phyloP scores from a whole-genome alignment of 2,113 vertebrate genomes.

The Stigmatopora nigra region DNA sequence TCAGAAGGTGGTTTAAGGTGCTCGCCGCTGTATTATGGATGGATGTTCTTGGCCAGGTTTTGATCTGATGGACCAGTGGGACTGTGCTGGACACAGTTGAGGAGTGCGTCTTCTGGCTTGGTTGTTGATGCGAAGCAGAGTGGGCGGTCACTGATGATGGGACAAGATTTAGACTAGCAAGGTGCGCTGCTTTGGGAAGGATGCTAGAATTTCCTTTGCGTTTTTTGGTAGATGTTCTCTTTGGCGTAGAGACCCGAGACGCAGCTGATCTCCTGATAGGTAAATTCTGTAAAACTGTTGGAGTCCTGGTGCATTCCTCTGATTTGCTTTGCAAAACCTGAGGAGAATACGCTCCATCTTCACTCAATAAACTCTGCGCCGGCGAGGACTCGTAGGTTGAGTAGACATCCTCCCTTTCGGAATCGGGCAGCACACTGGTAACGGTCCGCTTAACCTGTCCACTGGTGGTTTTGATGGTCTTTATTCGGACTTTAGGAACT shows the following conservation, averaged over 20 bases:
- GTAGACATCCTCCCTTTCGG: constrained; percentile 79
- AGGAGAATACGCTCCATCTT: constrained; percentile 64
- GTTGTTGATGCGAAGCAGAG: constrained; percentile 67
- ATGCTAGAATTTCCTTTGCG: constrained; percentile 62
- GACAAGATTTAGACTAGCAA: constrained; percentile 94
- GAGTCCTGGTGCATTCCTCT: constrained; percentile 40
- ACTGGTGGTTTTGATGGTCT: constrained; percentile 92
- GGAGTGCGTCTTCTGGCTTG: constrained; percentile 65
- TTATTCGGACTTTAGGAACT: constrained; percentile 91
- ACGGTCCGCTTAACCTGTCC: constrained; percentile 93
- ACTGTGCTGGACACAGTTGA: constrained; percentile 76
- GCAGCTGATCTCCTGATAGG: constrained; percentile 53
- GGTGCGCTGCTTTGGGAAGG: constrained; percentile 89
- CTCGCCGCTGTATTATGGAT: constrained; percentile 68
- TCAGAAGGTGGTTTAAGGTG: constrained; percentile 82
- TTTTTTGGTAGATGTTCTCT: constrained; percentile 50
- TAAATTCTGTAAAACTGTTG: constrained; percentile 47
- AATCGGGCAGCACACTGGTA: constrained; percentile 83
- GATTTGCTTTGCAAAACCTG: constrained; percentile 50
- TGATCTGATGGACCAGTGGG: constrained; percentile 90
- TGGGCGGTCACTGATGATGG: constrained; percentile 83
- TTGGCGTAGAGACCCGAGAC: constrained; percentile 56
- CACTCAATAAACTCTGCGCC: constrained; percentile 66
- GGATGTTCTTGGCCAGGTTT: constrained; percentile 53
- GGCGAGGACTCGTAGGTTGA: constrained; percentile 80